Evolutionary conservation across 2,888 invertebrate species (phyloP).

Genomic region (Dicranocentrus wangi): DNA sequence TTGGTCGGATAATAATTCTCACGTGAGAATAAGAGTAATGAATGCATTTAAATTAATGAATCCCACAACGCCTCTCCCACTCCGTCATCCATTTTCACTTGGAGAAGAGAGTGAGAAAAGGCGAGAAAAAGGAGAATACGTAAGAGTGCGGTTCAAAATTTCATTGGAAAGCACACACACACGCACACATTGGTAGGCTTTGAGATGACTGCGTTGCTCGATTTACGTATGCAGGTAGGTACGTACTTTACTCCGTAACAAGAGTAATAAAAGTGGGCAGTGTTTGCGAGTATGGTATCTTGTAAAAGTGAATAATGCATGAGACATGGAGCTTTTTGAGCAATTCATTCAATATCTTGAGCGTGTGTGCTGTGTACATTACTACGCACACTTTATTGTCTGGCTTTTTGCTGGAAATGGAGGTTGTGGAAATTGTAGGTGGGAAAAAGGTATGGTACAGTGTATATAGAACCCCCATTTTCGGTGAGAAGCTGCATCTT

Average conservation of each 20-base stretch:
- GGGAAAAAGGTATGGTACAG: no score
- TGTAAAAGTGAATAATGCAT: constrained; percentile 42
- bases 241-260: no score
- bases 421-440: not conserved
- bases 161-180: no score
- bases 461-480: no score
- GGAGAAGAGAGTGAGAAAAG: not conserved
- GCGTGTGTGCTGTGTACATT: not conserved
- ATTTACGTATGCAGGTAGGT: no score
- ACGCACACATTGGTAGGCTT: no score
- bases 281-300: constrained; percentile 20
- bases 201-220: no score
- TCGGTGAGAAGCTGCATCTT: constrained; percentile 38
- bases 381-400: not conserved
- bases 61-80: constrained; percentile 24
- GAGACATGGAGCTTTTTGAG: constrained; percentile 23
- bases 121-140: not conserved
- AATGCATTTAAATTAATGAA: constrained; percentile 49
- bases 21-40: constrained; percentile 41
- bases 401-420: not conserved
- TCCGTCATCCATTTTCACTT: constrained; percentile 6
- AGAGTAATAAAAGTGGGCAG: constrained; percentile 8
- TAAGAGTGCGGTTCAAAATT: not conserved
- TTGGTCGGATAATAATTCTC: constrained; percentile 9
- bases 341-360: constrained; percentile 17